phyloP scores from a whole-genome alignment of 1,140 invertebrate genomes.

The Apocrypta bakeri region DNA sequence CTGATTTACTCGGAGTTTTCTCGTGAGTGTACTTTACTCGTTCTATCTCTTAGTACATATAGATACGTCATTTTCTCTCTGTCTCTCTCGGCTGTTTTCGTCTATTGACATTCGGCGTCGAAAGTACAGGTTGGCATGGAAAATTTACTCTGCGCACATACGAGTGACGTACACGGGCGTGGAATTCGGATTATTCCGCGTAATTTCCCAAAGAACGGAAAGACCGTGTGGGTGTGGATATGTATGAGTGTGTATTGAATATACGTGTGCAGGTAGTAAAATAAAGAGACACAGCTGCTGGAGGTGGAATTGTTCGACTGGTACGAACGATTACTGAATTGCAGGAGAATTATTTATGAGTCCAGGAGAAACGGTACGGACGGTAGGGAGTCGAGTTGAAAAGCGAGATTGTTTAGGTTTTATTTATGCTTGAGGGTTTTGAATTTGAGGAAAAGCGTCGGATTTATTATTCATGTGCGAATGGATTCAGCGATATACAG shows the following conservation, averaged over 20 bases:
- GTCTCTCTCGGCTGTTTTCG: slow-evolving; percentile 9
- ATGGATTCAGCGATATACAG: no score
- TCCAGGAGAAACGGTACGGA: no score
- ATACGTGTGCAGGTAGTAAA: not conserved
- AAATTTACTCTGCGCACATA: slow-evolving; percentile 38
- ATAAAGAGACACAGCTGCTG: not conserved
- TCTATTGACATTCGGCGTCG: slow-evolving; percentile 37
- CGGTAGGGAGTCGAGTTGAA: not conserved
- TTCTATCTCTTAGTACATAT: not conserved
- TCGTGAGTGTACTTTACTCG: not conserved
- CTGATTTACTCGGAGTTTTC: slow-evolving; percentile 15
- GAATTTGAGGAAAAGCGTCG: not conserved
- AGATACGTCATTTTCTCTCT: slow-evolving; percentile 15
- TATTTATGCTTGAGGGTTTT: not conserved
- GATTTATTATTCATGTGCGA: no score
- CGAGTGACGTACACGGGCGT: not conserved
- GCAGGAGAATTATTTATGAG: slow-evolving; percentile 27
- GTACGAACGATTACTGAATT: slow-evolving; percentile 22
- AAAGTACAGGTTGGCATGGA: not conserved
- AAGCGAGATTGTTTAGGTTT: not conserved
- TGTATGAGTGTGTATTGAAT: not conserved
- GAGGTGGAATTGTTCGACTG: not conserved
- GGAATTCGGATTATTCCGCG: slow-evolving; percentile 36
- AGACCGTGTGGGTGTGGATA: not conserved
- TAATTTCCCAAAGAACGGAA: slow-evolving; percentile 20